Base-by-base conservation (phyloP, 2,888 invertebrate species). In the Smittia aterrima region DNA sequence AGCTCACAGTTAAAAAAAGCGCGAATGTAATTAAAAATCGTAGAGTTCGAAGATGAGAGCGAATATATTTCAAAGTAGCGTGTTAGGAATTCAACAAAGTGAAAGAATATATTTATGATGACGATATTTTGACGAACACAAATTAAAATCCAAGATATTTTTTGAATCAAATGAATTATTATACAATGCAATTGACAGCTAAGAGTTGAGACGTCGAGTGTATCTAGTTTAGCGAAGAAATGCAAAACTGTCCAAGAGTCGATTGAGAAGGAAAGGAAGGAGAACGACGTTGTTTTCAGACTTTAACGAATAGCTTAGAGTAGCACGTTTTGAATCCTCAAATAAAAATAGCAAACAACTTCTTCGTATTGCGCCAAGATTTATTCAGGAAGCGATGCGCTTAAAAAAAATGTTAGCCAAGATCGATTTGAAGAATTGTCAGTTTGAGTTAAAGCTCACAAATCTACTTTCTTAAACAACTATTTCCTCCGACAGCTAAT, bases 101-200 rank as follows among this genome's bases (percentile, higher is more conserved):
- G 38, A 41, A 68, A 68, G 41, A 47, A 54, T 27, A 58, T 71
- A 71, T 71, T 71, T 71, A 71, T 32, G 47, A 41, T 68, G 68
- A 68, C 40, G 70, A 71, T 70, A 70, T 70, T 70, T 67, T 67
- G 67, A 67, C 13, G 66, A 66, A 66, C 16, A 68, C 13, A 20
- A 32, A 27, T 25, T 68, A 47, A 18, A 68, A 68, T 68, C 68
- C 68, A 68, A 68, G 41, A 68, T 68, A 68, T 68, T 68, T 68
- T 71, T 71, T 71, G 70, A 71, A 53, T 71, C 25, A 71, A 67
- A 32, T 22, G 58, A 58, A 58, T 58, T 18, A 58, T 58, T 58
- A 58, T 58, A 58, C 58, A 58, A 58, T 58, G 16, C 47, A 47
- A 47, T n/a, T 47, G 47, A n/a, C 2, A 47, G 47, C 3, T n/a